Percentiles rank a stretch among this genome's conserved stretches.
These are phyloP conservation scores for Dusona sp. DNA, from an alignment of 2,888 invertebrate genomes.

Conservation along the genomic window DNA sequence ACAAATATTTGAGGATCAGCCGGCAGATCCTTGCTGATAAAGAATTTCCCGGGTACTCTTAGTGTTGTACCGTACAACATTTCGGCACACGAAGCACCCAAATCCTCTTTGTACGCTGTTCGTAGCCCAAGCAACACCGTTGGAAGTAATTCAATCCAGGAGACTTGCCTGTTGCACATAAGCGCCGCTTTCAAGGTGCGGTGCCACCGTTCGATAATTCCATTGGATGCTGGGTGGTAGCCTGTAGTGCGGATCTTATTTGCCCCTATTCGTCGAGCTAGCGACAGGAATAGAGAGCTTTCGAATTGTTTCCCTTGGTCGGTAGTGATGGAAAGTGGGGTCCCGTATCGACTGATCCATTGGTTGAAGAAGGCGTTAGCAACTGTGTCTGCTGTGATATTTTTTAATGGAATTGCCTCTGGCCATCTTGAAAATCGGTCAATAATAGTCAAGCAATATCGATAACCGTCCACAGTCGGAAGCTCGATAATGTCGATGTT, in stretches of 20 bases:
- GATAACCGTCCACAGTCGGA: conserved; percentile 70
- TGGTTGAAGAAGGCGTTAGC: too few relatives aligned
- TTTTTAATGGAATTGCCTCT: conserved; percentile 75
- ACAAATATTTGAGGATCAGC: not conserved
- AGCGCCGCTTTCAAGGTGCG: not conserved
- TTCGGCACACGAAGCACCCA: not conserved
- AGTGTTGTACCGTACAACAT: not conserved
- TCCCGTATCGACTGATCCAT: too few relatives aligned
- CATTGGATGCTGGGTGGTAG: not conserved
- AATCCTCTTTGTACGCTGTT: not conserved
- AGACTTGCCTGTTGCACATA: not conserved
- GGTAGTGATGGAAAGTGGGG: too few relatives aligned
- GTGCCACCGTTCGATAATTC: not conserved
- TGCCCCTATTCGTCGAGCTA: too few relatives aligned
- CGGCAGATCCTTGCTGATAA: not conserved
- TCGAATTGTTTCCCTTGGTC: not conserved
- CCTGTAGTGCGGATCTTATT: not conserved
- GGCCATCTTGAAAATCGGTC: too few relatives aligned
- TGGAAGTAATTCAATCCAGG: too few relatives aligned
- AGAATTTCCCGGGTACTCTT: too few relatives aligned
- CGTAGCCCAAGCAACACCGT: too few relatives aligned
- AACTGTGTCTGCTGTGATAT: conserved; percentile 73
- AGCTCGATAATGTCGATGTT: too few relatives aligned
- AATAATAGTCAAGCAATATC: too few relatives aligned
- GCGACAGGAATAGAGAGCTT: conserved; percentile 9